Base-by-base conservation (phyloP, 2,113 vertebrate species). In the Chitala chitala region DNA sequence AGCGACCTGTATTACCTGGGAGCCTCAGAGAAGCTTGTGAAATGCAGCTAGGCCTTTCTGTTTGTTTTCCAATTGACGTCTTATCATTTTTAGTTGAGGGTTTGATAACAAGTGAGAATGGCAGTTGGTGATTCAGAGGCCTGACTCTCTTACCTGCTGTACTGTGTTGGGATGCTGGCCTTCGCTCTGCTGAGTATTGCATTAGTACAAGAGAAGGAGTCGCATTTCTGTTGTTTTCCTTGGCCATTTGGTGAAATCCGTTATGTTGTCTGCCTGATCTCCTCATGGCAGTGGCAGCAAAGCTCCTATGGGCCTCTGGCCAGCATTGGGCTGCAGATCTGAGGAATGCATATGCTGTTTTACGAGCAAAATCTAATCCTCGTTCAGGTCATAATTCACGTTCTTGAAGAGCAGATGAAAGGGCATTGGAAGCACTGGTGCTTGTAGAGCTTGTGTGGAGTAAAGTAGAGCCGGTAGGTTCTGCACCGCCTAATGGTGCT, bases 391-490 rank as follows among this genome's bases (percentile, higher is more conserved):
- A 0, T 99, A 99, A 84, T 99, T 99, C 97, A 99, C 98, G 74
- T 99, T 96, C 80, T 99, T 99, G 70, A 98, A 99, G 64, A 99
- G 94, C 97, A 99, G 22, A 96, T 99, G 71, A 99, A 99, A 8
- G 97, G 96, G 53, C 97, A 99, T 73, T 99, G 97, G 90, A 99
- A 99, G 75, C 97, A 99, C 84, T 98, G 98, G 83, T 98, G 99
- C 83, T 96, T 99, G 86, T 95, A 99, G 1, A 96, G 96, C 71
- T 99, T 99, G 74, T 96, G 96, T 0, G 94, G 94, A 79, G 98
- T 98, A 78, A 99, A 99, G 74, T 99, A 96, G 1, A 96, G 97
- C 84, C 96, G 95, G 83, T 99, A 99, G 17, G 97, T 96, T 78
- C 98, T 99, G 51, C 96, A 93, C 68, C 95, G 94, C 79, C 94